These are phyloP conservation scores for Chrosomus eos DNA, from an alignment of 2,797 vertebrate genomes.

Conservation along the genomic window DNA sequence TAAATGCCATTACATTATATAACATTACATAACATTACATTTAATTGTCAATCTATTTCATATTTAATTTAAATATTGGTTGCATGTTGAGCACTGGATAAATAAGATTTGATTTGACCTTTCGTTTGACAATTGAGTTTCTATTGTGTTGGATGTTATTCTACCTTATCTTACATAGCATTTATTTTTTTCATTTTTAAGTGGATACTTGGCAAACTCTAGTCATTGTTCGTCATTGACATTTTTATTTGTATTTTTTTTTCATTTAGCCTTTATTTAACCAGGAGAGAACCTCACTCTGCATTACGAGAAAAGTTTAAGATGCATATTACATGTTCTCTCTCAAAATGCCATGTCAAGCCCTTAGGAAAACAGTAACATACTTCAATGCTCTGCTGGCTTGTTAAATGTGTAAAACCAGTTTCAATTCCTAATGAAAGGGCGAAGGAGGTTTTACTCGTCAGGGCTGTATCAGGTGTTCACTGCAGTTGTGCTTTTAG, in stretches of 20 bases:
- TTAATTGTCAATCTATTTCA: neutral
- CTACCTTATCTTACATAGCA: neutral
- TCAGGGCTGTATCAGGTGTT: conserved; percentile 24
- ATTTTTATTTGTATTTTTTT: too few relatives aligned
- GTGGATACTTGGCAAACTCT: too few relatives aligned
- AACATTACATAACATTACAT: neutral
- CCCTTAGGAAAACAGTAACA: conserved; percentile 4
- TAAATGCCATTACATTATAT: neutral
- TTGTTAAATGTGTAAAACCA: conserved; percentile 35
- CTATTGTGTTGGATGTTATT: neutral
- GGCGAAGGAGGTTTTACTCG: neutral
- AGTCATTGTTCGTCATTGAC: too few relatives aligned
- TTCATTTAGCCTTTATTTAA: too few relatives aligned
- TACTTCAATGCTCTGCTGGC: neutral
- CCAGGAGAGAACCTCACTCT: too few relatives aligned
- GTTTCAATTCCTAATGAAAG: conserved; percentile 23
- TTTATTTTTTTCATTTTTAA: too few relatives aligned
- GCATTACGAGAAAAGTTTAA: neutral
- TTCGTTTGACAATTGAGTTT: neutral
- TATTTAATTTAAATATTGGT: neutral
- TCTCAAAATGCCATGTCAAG: neutral
- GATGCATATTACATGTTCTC: conserved; percentile 1
- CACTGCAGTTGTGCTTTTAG: conserved; percentile 21
- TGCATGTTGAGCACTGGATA: neutral
- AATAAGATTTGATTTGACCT: neutral